Percentiles rank a stretch among this genome's conserved stretches.
Evolutionary conservation across 2,888 invertebrate species (phyloP).

Genomic region (Euphydryas editha): DNA sequence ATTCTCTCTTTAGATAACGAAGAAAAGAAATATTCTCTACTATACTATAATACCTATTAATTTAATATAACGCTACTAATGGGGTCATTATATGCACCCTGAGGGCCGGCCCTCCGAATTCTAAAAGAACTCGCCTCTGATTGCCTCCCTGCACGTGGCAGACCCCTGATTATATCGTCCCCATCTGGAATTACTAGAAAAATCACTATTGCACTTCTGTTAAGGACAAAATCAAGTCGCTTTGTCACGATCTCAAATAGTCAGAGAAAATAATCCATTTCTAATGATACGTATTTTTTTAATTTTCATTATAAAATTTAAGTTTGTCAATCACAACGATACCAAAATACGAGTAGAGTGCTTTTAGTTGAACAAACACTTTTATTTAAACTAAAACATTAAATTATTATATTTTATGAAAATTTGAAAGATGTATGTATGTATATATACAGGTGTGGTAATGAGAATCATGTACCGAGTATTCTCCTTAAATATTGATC

Average conservation of each 20-base stretch:
- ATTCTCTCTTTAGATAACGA: neutral
- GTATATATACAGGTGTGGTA: too few relatives aligned
- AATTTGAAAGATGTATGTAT: too few relatives aligned
- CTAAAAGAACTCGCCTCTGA: slow-evolving; percentile 27
- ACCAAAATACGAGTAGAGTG: too few relatives aligned
- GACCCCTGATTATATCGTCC: slow-evolving; percentile 8
- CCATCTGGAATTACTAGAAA: slow-evolving; percentile 19
- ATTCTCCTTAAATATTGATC: too few relatives aligned
- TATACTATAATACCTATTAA: slow-evolving; percentile 13
- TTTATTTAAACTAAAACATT: too few relatives aligned
- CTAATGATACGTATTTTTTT: neutral
- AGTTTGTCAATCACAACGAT: too few relatives aligned
- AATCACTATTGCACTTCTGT: slow-evolving; percentile 15
- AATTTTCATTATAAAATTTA: neutral
- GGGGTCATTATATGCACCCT: slow-evolving; percentile 31
- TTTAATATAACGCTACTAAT: slow-evolving; percentile 19
- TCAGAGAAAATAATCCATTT: neutral
- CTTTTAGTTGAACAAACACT: too few relatives aligned
- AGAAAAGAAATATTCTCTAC: slow-evolving; percentile 1
- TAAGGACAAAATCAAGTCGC: neutral
- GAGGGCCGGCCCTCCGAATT: slow-evolving; percentile 27
- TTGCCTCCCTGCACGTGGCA: slow-evolving; percentile 32
- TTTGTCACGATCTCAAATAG: neutral
- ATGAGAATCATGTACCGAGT: too few relatives aligned
- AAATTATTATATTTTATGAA: too few relatives aligned